Conservation (phyloP, 2,888 invertebrate genomes). For the Malachius bipustulatus region DNA sequence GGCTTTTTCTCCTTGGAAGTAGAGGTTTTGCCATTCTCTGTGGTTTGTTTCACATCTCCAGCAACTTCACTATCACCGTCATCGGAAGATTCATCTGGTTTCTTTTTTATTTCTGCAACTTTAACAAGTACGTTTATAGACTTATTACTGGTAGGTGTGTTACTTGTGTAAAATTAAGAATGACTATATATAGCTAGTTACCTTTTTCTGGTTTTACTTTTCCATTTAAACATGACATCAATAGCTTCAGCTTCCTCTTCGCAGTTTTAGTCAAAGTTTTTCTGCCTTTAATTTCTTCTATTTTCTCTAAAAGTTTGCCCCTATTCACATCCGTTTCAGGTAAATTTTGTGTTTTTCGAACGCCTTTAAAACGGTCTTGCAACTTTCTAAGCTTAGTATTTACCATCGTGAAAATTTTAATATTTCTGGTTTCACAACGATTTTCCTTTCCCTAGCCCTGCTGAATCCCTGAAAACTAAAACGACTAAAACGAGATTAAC, state of each 20-base stretch:
- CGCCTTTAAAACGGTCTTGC: conserved; percentile 17
- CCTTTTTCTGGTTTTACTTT: conserved; percentile 9
- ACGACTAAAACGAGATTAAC: no score
- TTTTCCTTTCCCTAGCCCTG: conserved; percentile 14
- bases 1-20: conserved; percentile 4
- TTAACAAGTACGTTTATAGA: conserved; percentile 12
- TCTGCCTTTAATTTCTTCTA: conserved; percentile 10
- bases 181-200: no score
- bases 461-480: no score
- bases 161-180: background rate
- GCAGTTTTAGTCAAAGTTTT: conserved; percentile 13
- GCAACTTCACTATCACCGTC: conserved; percentile 12
- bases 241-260: conserved; percentile 12
- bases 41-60: conserved; percentile 7
- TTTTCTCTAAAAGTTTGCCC: no score
- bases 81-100: conserved; percentile 15
- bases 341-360: no score
- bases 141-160: conserved; percentile 7
- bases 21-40: conserved; percentile 7
- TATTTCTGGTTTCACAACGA: no score
- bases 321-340: conserved; percentile 2
- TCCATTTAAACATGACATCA: conserved; percentile 14
- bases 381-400: conserved; percentile 14
- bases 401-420: no score
- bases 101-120: conserved; percentile 14